These are phyloP conservation scores for Thymelicus acteon DNA, from an alignment of 2,888 invertebrate species.

Conservation along the genomic window DNA sequence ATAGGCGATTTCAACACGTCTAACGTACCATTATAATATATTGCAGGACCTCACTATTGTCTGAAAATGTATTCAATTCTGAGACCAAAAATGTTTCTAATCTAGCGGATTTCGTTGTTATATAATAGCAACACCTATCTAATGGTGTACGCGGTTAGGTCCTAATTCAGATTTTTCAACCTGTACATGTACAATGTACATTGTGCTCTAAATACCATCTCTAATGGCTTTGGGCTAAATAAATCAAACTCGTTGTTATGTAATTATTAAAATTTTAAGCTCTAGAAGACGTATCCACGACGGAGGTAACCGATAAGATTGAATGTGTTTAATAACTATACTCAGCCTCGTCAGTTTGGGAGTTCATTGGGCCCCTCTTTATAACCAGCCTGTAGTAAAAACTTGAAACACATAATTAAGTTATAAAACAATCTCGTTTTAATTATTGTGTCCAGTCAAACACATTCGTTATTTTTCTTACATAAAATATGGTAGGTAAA, in stretches of 20 bases:
- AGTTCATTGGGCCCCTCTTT: neutral
- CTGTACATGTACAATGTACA: too few relatives aligned
- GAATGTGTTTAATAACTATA: constrained; percentile 12
- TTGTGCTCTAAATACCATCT: neutral
- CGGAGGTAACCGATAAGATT: constrained; percentile 7
- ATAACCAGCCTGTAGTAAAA: constrained; percentile 21
- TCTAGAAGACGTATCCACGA: neutral
- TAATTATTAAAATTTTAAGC: neutral
- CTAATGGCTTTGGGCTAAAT: neutral
- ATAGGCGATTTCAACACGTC: too few relatives aligned
- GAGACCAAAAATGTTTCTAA: too few relatives aligned
- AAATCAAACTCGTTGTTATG: neutral
- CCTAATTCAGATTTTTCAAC: too few relatives aligned
- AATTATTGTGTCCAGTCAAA: constrained; percentile 20
- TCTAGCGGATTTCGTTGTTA: too few relatives aligned
- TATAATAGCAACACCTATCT: too few relatives aligned
- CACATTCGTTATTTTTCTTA: constrained; percentile 5
- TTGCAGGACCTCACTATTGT: too few relatives aligned
- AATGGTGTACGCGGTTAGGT: too few relatives aligned
- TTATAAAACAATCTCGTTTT: constrained; percentile 27
- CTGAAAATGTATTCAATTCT: too few relatives aligned
- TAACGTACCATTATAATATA: too few relatives aligned
- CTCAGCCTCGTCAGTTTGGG: neutral
- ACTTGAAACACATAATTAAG: constrained; percentile 23
- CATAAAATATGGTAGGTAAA: neutral